Evolutionary conservation across 1,140 invertebrate genomes (phyloP).

Genomic region (Bactericera cockerelli): DNA sequence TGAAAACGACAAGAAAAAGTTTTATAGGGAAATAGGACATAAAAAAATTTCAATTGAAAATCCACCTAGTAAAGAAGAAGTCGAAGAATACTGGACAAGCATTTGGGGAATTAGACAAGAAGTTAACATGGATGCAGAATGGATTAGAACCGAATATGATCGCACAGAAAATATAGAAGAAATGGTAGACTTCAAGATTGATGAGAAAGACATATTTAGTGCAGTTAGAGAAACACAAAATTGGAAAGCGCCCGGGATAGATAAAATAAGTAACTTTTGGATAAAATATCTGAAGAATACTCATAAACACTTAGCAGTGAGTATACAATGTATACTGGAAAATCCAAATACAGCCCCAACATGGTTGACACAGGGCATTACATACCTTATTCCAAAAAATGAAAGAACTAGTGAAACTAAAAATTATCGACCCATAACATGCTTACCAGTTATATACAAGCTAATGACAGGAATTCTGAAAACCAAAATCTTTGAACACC

Average conservation of each 20-base stretch:
- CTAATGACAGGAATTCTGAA: slow-evolving; percentile 14
- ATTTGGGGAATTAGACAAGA: neutral
- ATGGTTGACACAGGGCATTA: slow-evolving; percentile 13
- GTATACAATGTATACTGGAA: neutral
- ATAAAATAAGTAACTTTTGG: slow-evolving; percentile 19
- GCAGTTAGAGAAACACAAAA: neutral
- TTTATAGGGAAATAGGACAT: neutral
- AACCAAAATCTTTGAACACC: slow-evolving; percentile 16
- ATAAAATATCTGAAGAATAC: slow-evolving; percentile 17
- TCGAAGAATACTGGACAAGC: neutral
- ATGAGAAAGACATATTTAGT: neutral
- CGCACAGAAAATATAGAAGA: neutral
- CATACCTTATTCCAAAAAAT: slow-evolving; percentile 20
- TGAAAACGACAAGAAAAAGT: neutral
- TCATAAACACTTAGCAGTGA: slow-evolving; percentile 8
- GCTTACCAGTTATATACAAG: slow-evolving; percentile 13
- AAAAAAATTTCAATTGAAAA: neutral
- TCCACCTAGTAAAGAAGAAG: slow-evolving; percentile 1
- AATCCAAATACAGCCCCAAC: neutral
- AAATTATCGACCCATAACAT: slow-evolving; percentile 15
- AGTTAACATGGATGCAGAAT: neutral
- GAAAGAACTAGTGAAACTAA: slow-evolving; percentile 6
- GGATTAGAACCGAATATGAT: neutral
- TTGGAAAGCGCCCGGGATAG: slow-evolving; percentile 9
- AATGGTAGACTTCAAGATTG: neutral